Percentiles rank a stretch among this genome's conserved stretches.
Conservation (phyloP, 2,797 vertebrate genomes). For the Microcaecilia unicolor region DNA sequence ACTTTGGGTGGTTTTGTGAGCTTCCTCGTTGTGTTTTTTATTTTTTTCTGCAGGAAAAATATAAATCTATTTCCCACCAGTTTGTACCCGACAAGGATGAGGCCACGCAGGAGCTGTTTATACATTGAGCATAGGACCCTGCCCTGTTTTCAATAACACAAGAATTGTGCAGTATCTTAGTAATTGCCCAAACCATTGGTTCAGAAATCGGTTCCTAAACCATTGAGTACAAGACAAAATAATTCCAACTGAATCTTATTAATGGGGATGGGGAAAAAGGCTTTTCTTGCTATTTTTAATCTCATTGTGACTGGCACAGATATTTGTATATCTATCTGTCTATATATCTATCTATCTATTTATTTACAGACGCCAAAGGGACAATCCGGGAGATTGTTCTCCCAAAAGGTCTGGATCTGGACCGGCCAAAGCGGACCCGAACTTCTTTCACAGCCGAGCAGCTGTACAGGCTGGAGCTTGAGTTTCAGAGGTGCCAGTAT, state of each 20-base stretch:
- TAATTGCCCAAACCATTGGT: background rate
- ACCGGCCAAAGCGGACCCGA: constrained; percentile 88
- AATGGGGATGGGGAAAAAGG: background rate
- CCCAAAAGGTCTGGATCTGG: constrained; percentile 86
- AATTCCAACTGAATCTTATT: too few species aligned
- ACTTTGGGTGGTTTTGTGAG: too few species aligned
- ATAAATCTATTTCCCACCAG: too few species aligned
- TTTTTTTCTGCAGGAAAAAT: too few species aligned
- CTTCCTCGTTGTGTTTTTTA: too few species aligned
- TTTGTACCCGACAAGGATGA: too few species aligned
- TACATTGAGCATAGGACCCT: too few species aligned
- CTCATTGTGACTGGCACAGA: rapidly evolving
- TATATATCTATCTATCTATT: too few species aligned
- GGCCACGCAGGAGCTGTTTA: too few species aligned
- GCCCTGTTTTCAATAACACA: background rate
- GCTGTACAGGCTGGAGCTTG: constrained; percentile 87
- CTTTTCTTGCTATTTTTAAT: background rate
- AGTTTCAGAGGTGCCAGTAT: constrained; percentile 94
- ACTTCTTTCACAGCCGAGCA: constrained; percentile 95
- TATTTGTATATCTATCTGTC: background rate
- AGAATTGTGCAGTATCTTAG: too few species aligned
- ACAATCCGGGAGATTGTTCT: constrained; percentile 94
- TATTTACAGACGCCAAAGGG: constrained; percentile 83
- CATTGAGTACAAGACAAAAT: too few species aligned
- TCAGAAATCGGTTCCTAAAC: too few species aligned